phyloP scores from a whole-genome alignment of 2,888 invertebrate species.

The Drosophila percnosoma region DNA sequence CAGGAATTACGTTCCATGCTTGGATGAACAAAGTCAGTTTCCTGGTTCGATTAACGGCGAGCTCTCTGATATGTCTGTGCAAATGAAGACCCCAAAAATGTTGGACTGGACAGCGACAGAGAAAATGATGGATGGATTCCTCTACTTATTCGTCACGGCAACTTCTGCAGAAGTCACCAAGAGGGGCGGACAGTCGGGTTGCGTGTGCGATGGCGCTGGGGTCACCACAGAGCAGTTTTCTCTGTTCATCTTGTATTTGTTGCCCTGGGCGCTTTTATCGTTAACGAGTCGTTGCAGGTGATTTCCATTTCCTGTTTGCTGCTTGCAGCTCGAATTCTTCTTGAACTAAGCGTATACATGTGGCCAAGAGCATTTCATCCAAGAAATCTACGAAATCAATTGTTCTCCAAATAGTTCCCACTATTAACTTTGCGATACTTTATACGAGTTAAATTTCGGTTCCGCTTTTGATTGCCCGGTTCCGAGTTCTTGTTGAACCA shows the following conservation, averaged over 20 bases:
- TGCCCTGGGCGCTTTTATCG: neutral
- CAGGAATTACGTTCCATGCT: neutral
- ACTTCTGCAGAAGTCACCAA: constrained; percentile 3
- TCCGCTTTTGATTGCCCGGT: neutral
- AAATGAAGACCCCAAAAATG: neutral
- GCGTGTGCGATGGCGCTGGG: neutral
- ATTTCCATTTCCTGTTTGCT: neutral
- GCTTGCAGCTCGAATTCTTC: neutral
- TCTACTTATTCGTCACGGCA: neutral
- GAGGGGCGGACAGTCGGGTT: neutral
- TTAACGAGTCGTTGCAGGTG: neutral
- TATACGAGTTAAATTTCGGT: neutral
- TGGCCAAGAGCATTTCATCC: neutral
- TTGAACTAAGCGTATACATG: neutral
- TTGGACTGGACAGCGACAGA: neutral
- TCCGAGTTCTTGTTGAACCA: neutral
- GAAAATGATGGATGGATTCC: constrained; percentile 1
- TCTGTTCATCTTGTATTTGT: neutral
- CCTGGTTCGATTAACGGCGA: neutral
- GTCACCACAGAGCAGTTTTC: neutral
- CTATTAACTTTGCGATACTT: neutral
- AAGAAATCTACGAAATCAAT: neutral
- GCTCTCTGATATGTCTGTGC: neutral
- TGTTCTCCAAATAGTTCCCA: neutral
- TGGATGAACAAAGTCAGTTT: neutral